Percentiles rank a stretch among this genome's conserved stretches.
phyloP scores from a whole-genome alignment of 2,797 vertebrate species.

The Telmatherina bonti region DNA sequence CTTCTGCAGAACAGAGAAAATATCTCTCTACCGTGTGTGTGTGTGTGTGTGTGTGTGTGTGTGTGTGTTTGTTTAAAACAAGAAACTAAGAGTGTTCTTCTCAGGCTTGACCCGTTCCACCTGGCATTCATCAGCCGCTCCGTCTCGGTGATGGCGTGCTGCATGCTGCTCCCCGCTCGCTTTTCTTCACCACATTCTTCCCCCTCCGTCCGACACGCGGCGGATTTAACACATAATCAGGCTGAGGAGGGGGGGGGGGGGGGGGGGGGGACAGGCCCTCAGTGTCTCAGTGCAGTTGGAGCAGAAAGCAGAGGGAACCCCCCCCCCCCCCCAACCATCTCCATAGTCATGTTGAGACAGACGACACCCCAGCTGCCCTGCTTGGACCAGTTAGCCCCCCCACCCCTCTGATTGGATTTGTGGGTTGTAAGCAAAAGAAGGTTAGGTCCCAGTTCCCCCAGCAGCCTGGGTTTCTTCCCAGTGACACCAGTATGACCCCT shows the following conservation, averaged over 20 bases:
- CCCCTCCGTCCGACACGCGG: slow-evolving; percentile 77
- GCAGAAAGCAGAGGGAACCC: no score
- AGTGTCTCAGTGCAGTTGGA: no score
- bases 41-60: no score
- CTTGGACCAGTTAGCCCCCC: slow-evolving; percentile 36
- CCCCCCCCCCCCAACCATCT: no score
- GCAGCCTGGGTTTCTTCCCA: slow-evolving; percentile 3
- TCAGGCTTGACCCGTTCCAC: slow-evolving; percentile 81
- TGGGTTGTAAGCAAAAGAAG: slow-evolving; percentile 32
- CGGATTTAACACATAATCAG: slow-evolving; percentile 84
- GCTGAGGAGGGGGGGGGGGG: slow-evolving; percentile 55
- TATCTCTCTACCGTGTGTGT: no score
- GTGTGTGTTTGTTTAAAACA: slow-evolving; percentile 66
- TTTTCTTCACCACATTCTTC: slow-evolving; percentile 68
- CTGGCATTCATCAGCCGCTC: slow-evolving; percentile 85
- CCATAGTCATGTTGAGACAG: slow-evolving; percentile 51
- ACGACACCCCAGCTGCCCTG: slow-evolving; percentile 53
- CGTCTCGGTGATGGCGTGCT: no score
- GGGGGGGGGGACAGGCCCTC: no score
- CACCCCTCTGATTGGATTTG: slow-evolving; percentile 66
- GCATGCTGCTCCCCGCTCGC: slow-evolving; percentile 39
- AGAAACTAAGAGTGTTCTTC: slow-evolving; percentile 84
- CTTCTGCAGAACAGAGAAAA: no score
- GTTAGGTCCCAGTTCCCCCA: slow-evolving; percentile 29
- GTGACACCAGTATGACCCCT: not conserved